Evolutionary conservation across 2,113 vertebrate genomes (phyloP).

Genomic region (Globicephala melas): DNA sequence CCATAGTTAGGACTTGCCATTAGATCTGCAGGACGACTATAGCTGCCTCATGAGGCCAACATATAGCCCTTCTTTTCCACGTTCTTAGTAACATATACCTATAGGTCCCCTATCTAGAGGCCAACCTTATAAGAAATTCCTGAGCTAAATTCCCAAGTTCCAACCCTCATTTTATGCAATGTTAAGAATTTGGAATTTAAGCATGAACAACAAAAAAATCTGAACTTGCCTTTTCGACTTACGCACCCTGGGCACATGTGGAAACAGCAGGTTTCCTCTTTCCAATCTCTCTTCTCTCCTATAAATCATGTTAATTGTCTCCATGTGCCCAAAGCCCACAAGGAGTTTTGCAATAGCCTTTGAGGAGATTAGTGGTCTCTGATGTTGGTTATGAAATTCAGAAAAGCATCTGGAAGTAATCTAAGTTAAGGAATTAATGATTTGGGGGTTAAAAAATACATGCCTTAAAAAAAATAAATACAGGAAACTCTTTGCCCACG

Average conservation of each 20-base stretch:
- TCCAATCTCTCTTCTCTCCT: background rate
- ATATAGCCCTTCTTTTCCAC: background rate
- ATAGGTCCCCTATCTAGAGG: background rate
- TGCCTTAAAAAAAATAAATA: conserved; percentile 42
- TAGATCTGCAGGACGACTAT: background rate
- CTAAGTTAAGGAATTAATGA: conserved; percentile 53
- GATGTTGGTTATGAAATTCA: conserved; percentile 34
- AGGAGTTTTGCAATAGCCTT: background rate
- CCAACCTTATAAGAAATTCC: background rate
- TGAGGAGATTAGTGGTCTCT: conserved; percentile 50
- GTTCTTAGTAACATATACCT: background rate
- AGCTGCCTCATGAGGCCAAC: background rate
- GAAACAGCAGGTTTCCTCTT: background rate
- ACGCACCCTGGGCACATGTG: background rate
- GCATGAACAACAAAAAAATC: background rate
- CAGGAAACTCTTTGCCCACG: background rate
- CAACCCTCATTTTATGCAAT: background rate
- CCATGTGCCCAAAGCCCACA: background rate
- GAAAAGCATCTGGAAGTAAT: conserved; percentile 65
- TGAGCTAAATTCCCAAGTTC: background rate
- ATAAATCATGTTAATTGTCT: conserved; percentile 54
- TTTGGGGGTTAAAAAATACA: conserved; percentile 51
- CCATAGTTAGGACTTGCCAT: too few species aligned
- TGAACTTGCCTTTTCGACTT: background rate
- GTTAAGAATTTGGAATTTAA: background rate